A percentile compares a stretch with the other conserved stretches of the same genome.
These are phyloP conservation scores for Temnothorax ravouxi DNA, from an alignment of 2,888 invertebrate species.

Conservation along the genomic window DNA sequence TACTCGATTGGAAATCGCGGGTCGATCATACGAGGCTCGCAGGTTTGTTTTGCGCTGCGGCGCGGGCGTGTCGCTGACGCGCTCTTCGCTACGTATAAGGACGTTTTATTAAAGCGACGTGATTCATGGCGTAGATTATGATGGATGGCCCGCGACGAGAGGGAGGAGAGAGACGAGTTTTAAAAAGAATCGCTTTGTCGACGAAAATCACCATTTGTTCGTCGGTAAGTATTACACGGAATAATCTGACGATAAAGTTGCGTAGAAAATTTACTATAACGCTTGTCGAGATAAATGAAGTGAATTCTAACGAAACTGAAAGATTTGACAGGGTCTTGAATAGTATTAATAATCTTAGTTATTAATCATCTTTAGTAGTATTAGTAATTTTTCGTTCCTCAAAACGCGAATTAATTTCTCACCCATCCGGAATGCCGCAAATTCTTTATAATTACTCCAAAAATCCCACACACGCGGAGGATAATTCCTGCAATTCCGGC, in stretches of 20 bases:
- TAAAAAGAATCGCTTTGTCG: slow-evolving; percentile 22
- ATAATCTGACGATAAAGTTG: neutral
- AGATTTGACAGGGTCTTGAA: neutral
- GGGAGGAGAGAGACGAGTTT: neutral
- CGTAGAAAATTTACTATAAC: neutral
- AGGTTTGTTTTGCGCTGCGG: slow-evolving; percentile 39
- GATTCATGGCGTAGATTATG: slow-evolving; percentile 41
- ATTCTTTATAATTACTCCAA: neutral
- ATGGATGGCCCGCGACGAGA: slow-evolving; percentile 29
- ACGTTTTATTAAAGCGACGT: slow-evolving; percentile 51
- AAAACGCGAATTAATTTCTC: neutral
- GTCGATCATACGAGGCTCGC: slow-evolving; percentile 9
- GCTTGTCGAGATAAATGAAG: neutral
- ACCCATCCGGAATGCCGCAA: neutral
- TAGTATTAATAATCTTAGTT: too few relatives aligned
- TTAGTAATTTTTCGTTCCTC: neutral
- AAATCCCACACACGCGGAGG: neutral
- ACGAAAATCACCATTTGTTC: slow-evolving; percentile 20
- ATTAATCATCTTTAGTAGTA: neutral
- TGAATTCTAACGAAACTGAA: neutral
- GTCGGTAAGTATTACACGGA: neutral
- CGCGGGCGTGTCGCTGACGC: slow-evolving; percentile 36
- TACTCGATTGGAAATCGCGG: slow-evolving; percentile 53
- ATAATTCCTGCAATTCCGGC: neutral
- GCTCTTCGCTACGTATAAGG: slow-evolving; percentile 28